Evolutionary conservation across 2,888 invertebrate genomes (phyloP).

Genomic region (Tanytarsus gracilentus): DNA sequence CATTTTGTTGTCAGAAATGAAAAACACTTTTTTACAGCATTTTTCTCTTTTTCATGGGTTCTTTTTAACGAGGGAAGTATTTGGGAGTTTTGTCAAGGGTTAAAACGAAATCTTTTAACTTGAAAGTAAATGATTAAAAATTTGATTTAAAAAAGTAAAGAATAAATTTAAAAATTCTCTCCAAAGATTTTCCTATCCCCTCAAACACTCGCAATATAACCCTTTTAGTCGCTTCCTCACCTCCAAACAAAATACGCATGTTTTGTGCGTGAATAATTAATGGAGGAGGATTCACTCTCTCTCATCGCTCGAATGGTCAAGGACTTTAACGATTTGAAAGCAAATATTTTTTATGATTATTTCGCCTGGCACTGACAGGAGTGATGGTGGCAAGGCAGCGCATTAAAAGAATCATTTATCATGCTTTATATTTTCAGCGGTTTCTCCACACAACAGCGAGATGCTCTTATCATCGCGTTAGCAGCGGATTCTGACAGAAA

Average conservation of each 20-base stretch:
- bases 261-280: conserved; percentile 29
- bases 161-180: too few relatives aligned
- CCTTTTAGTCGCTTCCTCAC: background rate
- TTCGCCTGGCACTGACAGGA: too few relatives aligned
- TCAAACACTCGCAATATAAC: background rate
- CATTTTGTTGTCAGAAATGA: conserved; percentile 1
- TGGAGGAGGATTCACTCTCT: conserved; percentile 13
- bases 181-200: too few relatives aligned
- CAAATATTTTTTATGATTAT: conserved; percentile 9
- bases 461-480: conserved; percentile 12
- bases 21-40: background rate
- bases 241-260: background rate
- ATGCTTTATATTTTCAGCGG: conserved; percentile 27
- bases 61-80: too few relatives aligned
- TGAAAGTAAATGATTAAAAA: too few relatives aligned
- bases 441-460: too few relatives aligned
- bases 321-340: background rate
- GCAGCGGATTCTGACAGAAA: background rate
- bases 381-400: too few relatives aligned
- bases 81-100: too few relatives aligned
- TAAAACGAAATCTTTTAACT: too few relatives aligned
- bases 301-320: background rate
- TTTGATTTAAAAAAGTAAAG: too few relatives aligned
- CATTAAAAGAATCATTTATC: conserved; percentile 28
- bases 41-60: conserved; percentile 6